These are phyloP conservation scores for Latrodectus geometricus DNA, from an alignment of 1,140 invertebrate genomes.

Conservation along the genomic window DNA sequence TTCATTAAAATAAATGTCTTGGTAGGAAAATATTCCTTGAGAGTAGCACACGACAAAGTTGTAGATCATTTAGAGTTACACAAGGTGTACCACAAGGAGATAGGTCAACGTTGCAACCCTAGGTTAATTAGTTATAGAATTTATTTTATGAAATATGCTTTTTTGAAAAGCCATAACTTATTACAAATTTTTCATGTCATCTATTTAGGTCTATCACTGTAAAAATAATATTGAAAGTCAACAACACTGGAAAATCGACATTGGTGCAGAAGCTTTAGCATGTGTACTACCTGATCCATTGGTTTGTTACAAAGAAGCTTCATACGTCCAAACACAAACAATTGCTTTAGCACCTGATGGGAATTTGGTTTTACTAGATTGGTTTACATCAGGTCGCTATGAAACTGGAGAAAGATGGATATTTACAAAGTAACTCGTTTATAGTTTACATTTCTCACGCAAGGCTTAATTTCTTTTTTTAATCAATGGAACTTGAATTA, in stretches of 20 bases:
- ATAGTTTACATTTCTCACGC: background rate
- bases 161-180: too few species aligned
- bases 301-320: constrained; percentile 49
- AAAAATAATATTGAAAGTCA: constrained; percentile 38
- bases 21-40: too few species aligned
- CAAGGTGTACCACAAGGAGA: too few species aligned
- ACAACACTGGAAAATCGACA: constrained; percentile 10
- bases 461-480: too few species aligned
- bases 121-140: too few species aligned
- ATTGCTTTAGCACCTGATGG: constrained; percentile 16
- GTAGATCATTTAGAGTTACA: too few species aligned
- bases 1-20: too few species aligned
- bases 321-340: constrained; percentile 45
- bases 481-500: too few species aligned
- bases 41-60: too few species aligned
- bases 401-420: constrained; percentile 48
- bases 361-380: constrained; percentile 56
- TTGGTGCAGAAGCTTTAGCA: constrained; percentile 22
- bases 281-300: constrained; percentile 59
- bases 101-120: too few species aligned
- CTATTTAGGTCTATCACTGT: constrained; percentile 42
- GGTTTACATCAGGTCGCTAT: constrained; percentile 57
- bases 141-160: too few species aligned
- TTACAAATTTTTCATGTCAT: background rate
- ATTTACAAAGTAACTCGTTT: constrained; percentile 46